Percentiles rank a stretch among this genome's conserved stretches.
Evolutionary conservation across 2,888 invertebrate species (phyloP).

Genomic region (Ochropleura leucogaster): DNA sequence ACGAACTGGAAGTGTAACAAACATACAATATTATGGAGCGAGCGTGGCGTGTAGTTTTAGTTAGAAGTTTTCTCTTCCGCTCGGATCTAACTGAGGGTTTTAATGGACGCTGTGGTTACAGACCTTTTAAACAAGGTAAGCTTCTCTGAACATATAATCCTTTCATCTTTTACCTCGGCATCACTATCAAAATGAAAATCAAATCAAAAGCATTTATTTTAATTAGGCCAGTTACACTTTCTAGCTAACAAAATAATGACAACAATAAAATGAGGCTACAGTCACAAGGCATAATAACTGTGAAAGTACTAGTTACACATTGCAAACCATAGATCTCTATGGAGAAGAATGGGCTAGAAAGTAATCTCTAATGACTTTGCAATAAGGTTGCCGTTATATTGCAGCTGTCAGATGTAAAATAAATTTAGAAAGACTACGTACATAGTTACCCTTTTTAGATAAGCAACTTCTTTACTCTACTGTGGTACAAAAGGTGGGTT

Average conservation of each 20-base stretch:
- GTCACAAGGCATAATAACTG: too few relatives aligned
- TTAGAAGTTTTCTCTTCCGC: conserved; percentile 48
- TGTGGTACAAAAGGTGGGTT: neutral
- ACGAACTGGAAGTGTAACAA: neutral
- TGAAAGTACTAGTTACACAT: too few relatives aligned
- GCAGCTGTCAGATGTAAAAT: neutral
- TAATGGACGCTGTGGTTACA: conserved; percentile 36
- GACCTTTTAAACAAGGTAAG: conserved; percentile 18
- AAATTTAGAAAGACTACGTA: neutral
- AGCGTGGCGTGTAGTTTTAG: conserved; percentile 40
- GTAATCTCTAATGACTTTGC: neutral
- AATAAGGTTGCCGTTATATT: neutral
- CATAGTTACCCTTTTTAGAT: neutral
- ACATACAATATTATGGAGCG: neutral
- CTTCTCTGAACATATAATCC: neutral
- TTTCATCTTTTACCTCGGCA: neutral
- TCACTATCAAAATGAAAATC: neutral
- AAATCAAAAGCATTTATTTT: too few relatives aligned
- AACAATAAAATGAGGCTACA: too few relatives aligned
- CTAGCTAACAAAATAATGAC: too few relatives aligned
- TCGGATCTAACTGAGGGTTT: conserved; percentile 18
- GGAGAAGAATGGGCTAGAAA: neutral
- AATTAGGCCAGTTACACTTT: too few relatives aligned
- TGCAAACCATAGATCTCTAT: too few relatives aligned
- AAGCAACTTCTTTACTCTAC: neutral